Evolutionary conservation across 2,888 invertebrate genomes (phyloP).

Genomic region (Meiosimyza decipiens): DNA sequence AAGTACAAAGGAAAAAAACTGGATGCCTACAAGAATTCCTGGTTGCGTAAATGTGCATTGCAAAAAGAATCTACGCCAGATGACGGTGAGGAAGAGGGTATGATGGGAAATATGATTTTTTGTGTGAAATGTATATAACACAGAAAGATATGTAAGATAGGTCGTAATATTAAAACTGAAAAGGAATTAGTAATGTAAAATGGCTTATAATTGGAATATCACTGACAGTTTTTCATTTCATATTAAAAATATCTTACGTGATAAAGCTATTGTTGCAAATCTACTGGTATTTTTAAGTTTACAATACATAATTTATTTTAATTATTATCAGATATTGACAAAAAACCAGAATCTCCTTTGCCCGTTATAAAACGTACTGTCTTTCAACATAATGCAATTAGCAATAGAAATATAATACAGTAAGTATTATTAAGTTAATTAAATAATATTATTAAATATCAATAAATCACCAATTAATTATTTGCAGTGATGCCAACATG

Average conservation of each 20-base stretch:
- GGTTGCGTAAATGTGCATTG: conserved; percentile 77
- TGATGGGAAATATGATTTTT: conserved; percentile 24
- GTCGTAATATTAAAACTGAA: not conserved
- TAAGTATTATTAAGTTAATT: conserved; percentile 68
- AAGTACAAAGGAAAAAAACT: conserved; percentile 88
- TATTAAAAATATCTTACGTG: too few species aligned
- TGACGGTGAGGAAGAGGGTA: conserved; percentile 52
- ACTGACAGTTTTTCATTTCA: too few species aligned
- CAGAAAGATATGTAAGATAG: too few species aligned
- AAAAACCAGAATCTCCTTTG: conserved; percentile 72
- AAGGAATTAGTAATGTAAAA: too few species aligned
- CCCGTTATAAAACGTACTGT: conserved; percentile 73
- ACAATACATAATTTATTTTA: not conserved
- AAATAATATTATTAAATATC: not conserved
- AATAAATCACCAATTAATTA: conserved; percentile 13
- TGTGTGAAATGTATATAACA: conserved; percentile 20
- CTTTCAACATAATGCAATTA: conserved; percentile 81
- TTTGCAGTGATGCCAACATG: conserved; percentile 86
- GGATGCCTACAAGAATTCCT: conserved; percentile 88
- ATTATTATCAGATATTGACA: conserved; percentile 70
- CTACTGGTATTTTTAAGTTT: too few species aligned
- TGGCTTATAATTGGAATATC: too few species aligned
- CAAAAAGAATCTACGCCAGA: conserved; percentile 69
- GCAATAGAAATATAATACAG: conserved; percentile 81
- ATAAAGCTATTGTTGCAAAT: too few species aligned